Evolutionary conservation across 2,888 invertebrate genomes (phyloP).

Genomic region (Caenorhabditis sulstoni): DNA sequence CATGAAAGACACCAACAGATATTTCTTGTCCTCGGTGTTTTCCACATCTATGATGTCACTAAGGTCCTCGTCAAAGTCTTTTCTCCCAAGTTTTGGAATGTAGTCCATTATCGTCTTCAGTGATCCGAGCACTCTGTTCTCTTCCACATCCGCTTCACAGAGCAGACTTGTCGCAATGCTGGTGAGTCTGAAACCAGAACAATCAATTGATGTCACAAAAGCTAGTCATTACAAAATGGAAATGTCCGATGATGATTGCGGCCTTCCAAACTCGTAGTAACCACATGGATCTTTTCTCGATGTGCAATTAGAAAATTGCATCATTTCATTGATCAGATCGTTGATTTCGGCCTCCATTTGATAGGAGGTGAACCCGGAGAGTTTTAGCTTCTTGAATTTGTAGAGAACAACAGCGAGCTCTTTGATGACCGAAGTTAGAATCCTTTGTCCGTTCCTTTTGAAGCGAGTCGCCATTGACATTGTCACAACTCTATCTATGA

Average conservation of each 20-base stretch:
- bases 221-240: slow-evolving; percentile 60
- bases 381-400: slow-evolving; percentile 53
- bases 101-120: slow-evolving; percentile 56
- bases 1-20: slow-evolving; percentile 64
- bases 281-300: slow-evolving; percentile 68
- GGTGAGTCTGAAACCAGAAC: slow-evolving; percentile 65
- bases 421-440: slow-evolving; percentile 66
- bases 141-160: slow-evolving; percentile 75
- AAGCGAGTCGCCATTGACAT: slow-evolving; percentile 25
- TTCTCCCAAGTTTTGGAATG: slow-evolving; percentile 45
- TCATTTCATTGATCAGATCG: slow-evolving; percentile 66
- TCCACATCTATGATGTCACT: slow-evolving; percentile 65
- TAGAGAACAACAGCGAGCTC: slow-evolving; percentile 65
- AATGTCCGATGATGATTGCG: slow-evolving; percentile 53
- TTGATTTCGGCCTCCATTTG: slow-evolving; percentile 50
- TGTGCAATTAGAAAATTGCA: slow-evolving; percentile 73
- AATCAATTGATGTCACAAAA: background rate
- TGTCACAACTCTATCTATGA: slow-evolving; percentile 8
- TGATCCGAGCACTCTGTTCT: slow-evolving; percentile 71
- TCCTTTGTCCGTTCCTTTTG: slow-evolving; percentile 50
- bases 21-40: slow-evolving; percentile 60
- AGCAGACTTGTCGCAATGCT: slow-evolving; percentile 73
- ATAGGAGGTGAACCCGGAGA: slow-evolving; percentile 28
- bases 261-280: slow-evolving; percentile 72
- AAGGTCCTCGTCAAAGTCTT: slow-evolving; percentile 55